A percentile compares a stretch with the other conserved stretches of the same genome.
These are phyloP conservation scores for Crematogaster levior DNA, from an alignment of 2,888 invertebrate genomes.

Conservation along the genomic window DNA sequence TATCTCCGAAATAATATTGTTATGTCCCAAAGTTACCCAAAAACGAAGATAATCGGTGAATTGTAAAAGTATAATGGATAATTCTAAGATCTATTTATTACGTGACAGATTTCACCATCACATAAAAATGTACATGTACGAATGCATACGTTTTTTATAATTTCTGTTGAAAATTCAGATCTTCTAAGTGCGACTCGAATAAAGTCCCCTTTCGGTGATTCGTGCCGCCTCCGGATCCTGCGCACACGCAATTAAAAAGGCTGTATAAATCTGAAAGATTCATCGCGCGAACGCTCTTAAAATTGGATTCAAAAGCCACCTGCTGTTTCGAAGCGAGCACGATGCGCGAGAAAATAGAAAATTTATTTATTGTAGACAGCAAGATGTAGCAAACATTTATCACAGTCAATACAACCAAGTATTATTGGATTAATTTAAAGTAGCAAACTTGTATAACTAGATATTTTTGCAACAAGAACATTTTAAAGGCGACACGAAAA, in stretches of 20 bases:
- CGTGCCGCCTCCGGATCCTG: conserved; percentile 20
- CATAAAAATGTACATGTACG: background rate
- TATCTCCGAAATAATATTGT: conserved; percentile 37
- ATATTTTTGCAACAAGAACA: background rate
- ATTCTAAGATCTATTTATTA: conserved; percentile 27
- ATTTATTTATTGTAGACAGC: conserved; percentile 50
- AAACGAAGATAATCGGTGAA: background rate
- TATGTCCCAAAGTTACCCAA: background rate
- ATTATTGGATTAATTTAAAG: background rate
- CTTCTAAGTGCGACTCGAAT: conserved; percentile 6
- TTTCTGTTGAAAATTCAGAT: conserved; percentile 31
- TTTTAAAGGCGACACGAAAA: background rate
- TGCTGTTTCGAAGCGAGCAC: conserved; percentile 37
- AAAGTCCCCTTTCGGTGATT: conserved; percentile 21
- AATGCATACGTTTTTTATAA: conserved; percentile 1
- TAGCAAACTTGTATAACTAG: background rate
- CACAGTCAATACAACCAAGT: conserved; percentile 12
- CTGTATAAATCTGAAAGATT: conserved; percentile 50
- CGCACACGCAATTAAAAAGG: conserved; percentile 48
- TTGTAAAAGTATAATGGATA: background rate
- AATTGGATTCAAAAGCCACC: conserved; percentile 38
- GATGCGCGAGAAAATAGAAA: conserved; percentile 45
- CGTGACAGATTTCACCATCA: background rate
- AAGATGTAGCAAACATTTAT: conserved; percentile 20
- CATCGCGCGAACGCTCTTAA: conserved; percentile 51